Conservation (phyloP, 1,140 invertebrate species). For the Limonius californicus region DNA sequence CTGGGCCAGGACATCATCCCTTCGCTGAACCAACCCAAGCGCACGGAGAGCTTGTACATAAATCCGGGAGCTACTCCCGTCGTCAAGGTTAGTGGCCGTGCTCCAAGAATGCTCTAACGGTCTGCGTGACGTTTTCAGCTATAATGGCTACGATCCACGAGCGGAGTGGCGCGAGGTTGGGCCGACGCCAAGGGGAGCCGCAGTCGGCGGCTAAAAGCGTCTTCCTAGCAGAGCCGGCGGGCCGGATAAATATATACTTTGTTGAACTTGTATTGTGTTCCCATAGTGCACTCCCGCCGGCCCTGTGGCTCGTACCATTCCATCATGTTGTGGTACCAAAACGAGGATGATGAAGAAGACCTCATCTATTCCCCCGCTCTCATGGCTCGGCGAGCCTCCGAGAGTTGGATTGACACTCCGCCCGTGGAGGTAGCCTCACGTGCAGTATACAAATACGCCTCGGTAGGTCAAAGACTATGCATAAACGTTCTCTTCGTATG, state of each 20-base stretch:
- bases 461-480: neutral
- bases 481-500: constrained; percentile 15
- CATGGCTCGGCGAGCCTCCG: constrained; percentile 74
- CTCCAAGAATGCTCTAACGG: constrained; percentile 25
- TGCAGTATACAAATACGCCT: neutral
- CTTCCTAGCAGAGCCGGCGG: constrained; percentile 39
- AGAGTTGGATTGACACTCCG: constrained; percentile 81
- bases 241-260: constrained; percentile 15
- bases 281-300: neutral
- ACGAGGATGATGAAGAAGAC: constrained; percentile 75
- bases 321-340: constrained; percentile 62
- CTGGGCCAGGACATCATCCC: constrained; percentile 85
- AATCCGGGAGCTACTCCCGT: constrained; percentile 8
- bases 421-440: constrained; percentile 66
- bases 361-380: constrained; percentile 79
- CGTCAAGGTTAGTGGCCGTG: constrained; percentile 22
- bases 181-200: constrained; percentile 30
- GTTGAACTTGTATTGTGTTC: neutral
- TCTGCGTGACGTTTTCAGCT: constrained; percentile 46
- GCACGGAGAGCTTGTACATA: constrained; percentile 80
- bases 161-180: constrained; percentile 47
- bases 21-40: constrained; percentile 76
- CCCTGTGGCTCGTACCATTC: neutral
- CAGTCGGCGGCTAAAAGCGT: constrained; percentile 29
- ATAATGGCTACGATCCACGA: constrained; percentile 33